Evolutionary conservation across 1,140 invertebrate species (phyloP).

Genomic region (Bombus impatiens): DNA sequence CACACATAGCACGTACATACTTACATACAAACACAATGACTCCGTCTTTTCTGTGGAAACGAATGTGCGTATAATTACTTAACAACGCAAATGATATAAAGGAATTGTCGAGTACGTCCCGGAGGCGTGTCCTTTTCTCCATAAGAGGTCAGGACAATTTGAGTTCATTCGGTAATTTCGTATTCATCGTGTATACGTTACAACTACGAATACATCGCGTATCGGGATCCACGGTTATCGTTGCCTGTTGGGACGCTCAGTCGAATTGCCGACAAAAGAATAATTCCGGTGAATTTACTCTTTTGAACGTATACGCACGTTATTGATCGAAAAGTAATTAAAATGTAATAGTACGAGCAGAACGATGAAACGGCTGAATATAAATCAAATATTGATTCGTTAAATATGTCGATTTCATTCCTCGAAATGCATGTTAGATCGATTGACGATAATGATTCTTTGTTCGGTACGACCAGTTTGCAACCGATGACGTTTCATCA

Average conservation of each 20-base stretch:
- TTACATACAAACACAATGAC: not conserved
- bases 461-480: not conserved
- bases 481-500: slow-evolving; percentile 1
- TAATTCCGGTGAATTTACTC: not conserved
- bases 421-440: not conserved
- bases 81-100: slow-evolving; percentile 57
- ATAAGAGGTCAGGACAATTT: not conserved
- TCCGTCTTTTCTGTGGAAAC: slow-evolving; percentile 1
- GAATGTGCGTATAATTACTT: slow-evolving; percentile 56
- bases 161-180: not conserved
- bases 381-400: slow-evolving; percentile 44
- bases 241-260: no score
- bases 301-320: not conserved
- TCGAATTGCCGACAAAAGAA: not conserved
- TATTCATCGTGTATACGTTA: not conserved
- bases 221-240: not conserved
- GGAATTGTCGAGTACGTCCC: slow-evolving; percentile 38
- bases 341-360: slow-evolving; percentile 12
- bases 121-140: not conserved
- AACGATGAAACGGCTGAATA: not conserved
- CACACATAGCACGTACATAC: not conserved
- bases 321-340: slow-evolving; percentile 35
- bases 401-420: slow-evolving; percentile 23
- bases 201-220: not conserved
- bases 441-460: not conserved